Evolutionary conservation across 2,113 vertebrate species (phyloP).

Genomic region (Barbus barbus): DNA sequence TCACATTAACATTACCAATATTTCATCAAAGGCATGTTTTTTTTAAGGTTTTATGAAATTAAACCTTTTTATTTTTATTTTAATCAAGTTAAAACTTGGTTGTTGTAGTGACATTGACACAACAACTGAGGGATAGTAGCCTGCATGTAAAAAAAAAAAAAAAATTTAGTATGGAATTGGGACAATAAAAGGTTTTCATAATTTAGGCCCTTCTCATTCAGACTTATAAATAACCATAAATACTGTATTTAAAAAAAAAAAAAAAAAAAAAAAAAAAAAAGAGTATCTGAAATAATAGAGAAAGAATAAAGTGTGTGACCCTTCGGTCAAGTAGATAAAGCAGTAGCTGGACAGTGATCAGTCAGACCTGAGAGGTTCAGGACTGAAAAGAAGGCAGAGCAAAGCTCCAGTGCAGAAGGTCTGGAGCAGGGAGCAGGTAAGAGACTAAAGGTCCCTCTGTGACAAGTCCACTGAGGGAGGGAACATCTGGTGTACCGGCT

Average conservation of each 20-base stretch:
- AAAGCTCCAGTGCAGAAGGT: conserved; percentile 21
- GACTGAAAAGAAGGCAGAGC: background rate
- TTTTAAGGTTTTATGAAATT: background rate
- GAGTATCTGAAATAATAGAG: background rate
- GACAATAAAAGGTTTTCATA: no score
- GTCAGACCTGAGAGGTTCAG: background rate
- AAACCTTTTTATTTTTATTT: no score
- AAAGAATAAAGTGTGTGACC: background rate
- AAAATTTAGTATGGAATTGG: no score
- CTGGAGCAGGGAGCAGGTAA: conserved; percentile 49
- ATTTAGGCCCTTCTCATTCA: no score
- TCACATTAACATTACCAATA: background rate
- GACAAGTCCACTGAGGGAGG: conserved; percentile 72
- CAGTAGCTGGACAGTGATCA: conserved; percentile 2
- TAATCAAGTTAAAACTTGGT: no score
- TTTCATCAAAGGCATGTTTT: background rate
- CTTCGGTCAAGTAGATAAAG: background rate
- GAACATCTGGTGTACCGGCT: conserved; percentile 79
- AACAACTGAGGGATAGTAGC: no score
- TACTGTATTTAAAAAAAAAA: no score
- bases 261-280: no score
- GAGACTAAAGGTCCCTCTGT: conserved; percentile 76
- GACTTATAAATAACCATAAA: no score
- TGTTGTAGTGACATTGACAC: no score
- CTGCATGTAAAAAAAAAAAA: no score